Conservation (phyloP, 1,140 invertebrate species). For the Zophobas morio region DNA sequence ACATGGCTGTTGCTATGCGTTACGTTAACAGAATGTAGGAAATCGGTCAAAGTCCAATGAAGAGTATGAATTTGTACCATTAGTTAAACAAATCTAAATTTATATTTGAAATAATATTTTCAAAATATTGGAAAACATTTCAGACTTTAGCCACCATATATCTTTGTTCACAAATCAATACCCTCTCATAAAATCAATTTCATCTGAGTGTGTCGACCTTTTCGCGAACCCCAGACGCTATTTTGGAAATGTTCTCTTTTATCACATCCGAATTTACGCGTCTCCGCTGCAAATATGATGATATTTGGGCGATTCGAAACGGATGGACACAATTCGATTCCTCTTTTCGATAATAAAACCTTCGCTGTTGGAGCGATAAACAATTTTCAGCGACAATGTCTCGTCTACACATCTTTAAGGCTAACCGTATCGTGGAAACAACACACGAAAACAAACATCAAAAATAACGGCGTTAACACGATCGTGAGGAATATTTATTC, state of each 20-base stretch:
- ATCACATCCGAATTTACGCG: constrained; percentile 1
- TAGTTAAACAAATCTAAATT: no score
- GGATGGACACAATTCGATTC: constrained; percentile 9
- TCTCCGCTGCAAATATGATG: neutral
- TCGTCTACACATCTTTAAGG: neutral
- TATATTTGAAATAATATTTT: no score
- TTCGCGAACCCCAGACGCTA: neutral
- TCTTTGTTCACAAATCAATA: no score
- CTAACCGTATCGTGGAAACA: constrained; percentile 1
- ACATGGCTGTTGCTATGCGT: no score
- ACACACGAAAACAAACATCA: neutral
- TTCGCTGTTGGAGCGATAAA: constrained; percentile 12
- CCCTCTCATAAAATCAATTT: no score
- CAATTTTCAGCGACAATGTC: neutral
- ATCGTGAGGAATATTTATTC: neutral
- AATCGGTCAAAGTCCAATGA: no score
- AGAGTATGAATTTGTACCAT: no score
- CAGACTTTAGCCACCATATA: no score
- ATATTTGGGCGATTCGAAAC: neutral
- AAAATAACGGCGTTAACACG: constrained; percentile 9
- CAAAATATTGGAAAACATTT: no score
- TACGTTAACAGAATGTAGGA: no score
- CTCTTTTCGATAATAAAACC: constrained; percentile 10
- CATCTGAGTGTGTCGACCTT: no score
- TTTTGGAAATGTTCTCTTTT: constrained; percentile 4